Conservation (phyloP, 37 sponge, comb jelly and placozoan species). For the Cliona cf. orientalis region DNA sequence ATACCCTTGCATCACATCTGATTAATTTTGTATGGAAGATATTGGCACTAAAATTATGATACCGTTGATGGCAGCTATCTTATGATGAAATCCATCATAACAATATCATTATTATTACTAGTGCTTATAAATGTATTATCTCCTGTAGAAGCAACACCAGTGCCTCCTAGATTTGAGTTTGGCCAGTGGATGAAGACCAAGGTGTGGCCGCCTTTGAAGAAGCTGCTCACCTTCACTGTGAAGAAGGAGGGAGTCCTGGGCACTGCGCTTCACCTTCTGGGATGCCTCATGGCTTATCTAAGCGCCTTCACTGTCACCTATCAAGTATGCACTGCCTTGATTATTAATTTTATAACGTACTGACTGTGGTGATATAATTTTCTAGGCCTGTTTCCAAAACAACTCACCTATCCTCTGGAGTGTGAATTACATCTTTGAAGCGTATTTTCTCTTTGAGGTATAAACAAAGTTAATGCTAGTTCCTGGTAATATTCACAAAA, state of each 20-base stretch:
- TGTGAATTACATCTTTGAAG: conserved; percentile 70
- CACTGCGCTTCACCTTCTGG: conserved; percentile 25
- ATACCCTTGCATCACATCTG: no score
- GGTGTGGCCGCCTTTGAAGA: neutral
- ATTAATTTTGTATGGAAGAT: no score
- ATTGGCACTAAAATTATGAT: no score
- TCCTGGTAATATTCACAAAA: neutral
- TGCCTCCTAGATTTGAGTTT: neutral
- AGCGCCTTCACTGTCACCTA: conserved; percentile 72
- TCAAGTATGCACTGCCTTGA: conserved; percentile 37
- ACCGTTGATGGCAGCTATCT: no score
- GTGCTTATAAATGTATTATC: no score
- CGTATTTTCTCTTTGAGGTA: conserved; percentile 73
- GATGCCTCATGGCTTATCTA: conserved; percentile 52
- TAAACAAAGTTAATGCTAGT: neutral
- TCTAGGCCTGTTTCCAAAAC: conserved; percentile 65
- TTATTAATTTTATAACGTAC: neutral
- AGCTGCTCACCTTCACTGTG: conserved; percentile 41
- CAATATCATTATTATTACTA: no score
- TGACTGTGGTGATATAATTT: neutral
- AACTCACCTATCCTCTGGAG: conserved; percentile 23
- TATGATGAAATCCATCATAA: no score
- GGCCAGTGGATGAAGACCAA: neutral
- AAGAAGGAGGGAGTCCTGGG: conserved; percentile 18
- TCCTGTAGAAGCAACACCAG: no score